Percentiles rank a stretch among this genome's conserved stretches.
Conservation (phyloP, 2,888 invertebrate species). For the Pristionchus maxplancki region DNA sequence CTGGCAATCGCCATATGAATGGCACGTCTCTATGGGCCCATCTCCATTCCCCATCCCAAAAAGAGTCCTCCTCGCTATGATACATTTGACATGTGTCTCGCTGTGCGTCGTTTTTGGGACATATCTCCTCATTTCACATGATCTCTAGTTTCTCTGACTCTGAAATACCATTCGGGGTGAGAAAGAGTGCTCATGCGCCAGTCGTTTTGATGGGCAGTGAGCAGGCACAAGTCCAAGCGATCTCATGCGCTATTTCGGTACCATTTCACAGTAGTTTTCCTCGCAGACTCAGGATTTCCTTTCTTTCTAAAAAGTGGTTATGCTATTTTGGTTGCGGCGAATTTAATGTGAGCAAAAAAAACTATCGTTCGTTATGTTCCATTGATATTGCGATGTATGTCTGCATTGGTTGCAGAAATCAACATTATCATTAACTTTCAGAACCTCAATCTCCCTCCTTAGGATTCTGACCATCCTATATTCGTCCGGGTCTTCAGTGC, state of each 20-base stretch:
- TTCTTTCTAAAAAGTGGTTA: not conserved
- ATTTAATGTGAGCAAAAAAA: not conserved
- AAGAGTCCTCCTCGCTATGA: not conserved
- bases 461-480: not conserved
- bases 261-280: not conserved
- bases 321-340: not conserved
- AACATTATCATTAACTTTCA: no score
- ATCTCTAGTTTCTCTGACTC: not conserved
- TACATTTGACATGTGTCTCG: slow-evolving; percentile 28
- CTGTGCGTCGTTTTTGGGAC: not conserved
- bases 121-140: not conserved
- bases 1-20: not conserved
- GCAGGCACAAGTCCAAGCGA: not conserved
- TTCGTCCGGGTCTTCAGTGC: not conserved
- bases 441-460: no score
- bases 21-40: slow-evolving; percentile 11
- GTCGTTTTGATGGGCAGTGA: not conserved
- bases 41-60: not conserved
- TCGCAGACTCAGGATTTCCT: not conserved
- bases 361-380: no score
- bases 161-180: no score
- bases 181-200: not conserved
- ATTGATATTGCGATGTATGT: no score
- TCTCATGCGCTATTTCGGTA: not conserved
- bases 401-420: no score